Evolutionary conservation across 1,140 invertebrate genomes (phyloP).

Genomic region (Magallana gigas): DNA sequence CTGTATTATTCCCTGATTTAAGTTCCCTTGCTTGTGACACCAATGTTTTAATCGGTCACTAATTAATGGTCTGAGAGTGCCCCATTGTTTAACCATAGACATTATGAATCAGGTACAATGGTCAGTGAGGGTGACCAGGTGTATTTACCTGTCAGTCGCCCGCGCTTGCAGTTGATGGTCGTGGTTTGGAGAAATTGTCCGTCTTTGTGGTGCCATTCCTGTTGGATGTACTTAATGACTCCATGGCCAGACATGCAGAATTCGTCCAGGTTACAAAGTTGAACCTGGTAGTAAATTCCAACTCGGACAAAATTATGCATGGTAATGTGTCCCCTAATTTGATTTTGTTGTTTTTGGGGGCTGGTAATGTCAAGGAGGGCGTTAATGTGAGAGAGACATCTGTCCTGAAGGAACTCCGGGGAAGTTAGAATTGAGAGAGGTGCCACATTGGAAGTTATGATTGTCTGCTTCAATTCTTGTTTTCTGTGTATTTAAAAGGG

Average conservation of each 20-base stretch:
- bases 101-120: neutral
- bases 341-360: neutral
- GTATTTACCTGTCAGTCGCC: conserved; percentile 7
- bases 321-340: neutral
- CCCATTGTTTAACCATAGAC: no score
- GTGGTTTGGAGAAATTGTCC: neutral
- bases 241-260: neutral
- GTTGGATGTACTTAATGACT: neutral
- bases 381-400: neutral
- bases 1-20: no score
- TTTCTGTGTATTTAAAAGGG: no score
- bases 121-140: conserved; percentile 5
- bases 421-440: neutral
- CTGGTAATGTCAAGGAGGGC: neutral
- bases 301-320: neutral
- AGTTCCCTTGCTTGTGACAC: no score
- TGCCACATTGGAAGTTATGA: no score
- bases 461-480: no score
- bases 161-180: neutral
- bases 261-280: neutral
- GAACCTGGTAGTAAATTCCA: neutral
- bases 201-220: neutral
- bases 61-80: no score
- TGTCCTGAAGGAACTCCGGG: neutral
- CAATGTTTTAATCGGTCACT: no score